Base-by-base conservation (phyloP, 2,113 vertebrate genomes). In the Grallaria varia region DNA sequence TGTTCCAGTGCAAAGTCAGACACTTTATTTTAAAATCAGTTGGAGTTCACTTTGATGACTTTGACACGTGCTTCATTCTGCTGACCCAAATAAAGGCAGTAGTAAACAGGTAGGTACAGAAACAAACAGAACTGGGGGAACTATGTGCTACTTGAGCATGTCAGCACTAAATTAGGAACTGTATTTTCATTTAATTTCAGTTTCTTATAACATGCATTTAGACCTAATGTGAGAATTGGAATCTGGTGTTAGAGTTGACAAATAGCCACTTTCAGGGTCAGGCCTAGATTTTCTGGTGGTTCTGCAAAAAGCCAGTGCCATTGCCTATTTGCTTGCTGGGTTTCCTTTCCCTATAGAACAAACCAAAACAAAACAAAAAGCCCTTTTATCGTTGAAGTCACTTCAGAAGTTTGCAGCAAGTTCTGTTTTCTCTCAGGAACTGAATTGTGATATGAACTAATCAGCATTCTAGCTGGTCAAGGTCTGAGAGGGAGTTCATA, bases 301-400 rank as follows among this genome's bases (percentile, higher is more conserved):
- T 95, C 93, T 95, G 86, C 82, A 93, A 94, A 95, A 94, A 93
- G 81, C 47, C 84, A 58, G 90, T 81, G 90, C 27, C 11, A 2
- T 42, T 75, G 47, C 56, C 56, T 82, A 14, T 91, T 86, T 90
- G 56, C 60, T 86, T 67, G 39, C 59, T 83, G 58, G 5, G 23
- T 35, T 95, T 94, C 53, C 44, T 84, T 85, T 90, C 87, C 62
- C 44, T 55, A 2, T 62, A 50, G 56, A 95, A 69, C 73, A 90
- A 94, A 93, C 66, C 33, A 93, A 77, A 84, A 53, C 53, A 90
- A 77, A 84, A 50, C 50, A 88, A 75, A 94, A 92, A n/a, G 27
- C 25, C 19, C 56, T 86, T 66, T 94, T 84, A 40, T 88, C 39
- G 13, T 12, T 91, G 42, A 88, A 84, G 68, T 87, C 3, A 25